Evolutionary conservation across 2,888 invertebrate species (phyloP), one percentile per base, ranked within the genome.

Genomic region (Apamea sordens): DNA sequence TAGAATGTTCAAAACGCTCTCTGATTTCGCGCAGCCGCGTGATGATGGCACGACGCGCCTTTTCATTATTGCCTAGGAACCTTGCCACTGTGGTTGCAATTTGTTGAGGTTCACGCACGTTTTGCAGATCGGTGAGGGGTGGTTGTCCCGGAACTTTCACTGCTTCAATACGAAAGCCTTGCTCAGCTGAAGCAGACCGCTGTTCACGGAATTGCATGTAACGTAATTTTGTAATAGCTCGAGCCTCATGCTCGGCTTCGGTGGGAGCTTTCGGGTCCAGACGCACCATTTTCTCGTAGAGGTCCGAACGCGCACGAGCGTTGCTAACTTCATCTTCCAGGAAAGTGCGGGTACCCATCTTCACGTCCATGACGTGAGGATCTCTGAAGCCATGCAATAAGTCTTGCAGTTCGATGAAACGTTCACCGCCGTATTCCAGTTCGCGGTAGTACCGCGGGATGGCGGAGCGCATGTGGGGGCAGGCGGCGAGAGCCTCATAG

Each of bases 181-280:
- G 98, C 80, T 98, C 98, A 84, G 99, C 98, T 0, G 99, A 98
- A 6, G 99, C 99, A 82, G 99, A 99, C 93, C 99, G 98, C 87
- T 98, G 97, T 95, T 99, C 99, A 77, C 99, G 97, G 96, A 99
- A 99, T 92, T 99, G 98, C 99, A 99, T 99, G 95, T 99, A 99
- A 63, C 99, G 98, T 89, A 99, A 97, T 96, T 99, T 99, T 18
- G 99, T 99, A 68, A 99, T 98, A 24, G 99, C 99, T 90, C 98
- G 97, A 13, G 97, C 96, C 67, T 97, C 97, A 92, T 98, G 98
- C 94, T 99, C 99, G 80, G 98, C 98, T 73, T 97, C 96, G 11
- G 98, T 99, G 41, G 99, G 99, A 3, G 99, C 99, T 77, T 95
- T 97, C 0, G 98, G 98, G 94, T 99, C 99, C 28, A 99, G 97